Evolutionary conservation across 2,888 invertebrate genomes (phyloP), one percentile per base, ranked within the genome.

Genomic region (Synanthedon myopaeformis): DNA sequence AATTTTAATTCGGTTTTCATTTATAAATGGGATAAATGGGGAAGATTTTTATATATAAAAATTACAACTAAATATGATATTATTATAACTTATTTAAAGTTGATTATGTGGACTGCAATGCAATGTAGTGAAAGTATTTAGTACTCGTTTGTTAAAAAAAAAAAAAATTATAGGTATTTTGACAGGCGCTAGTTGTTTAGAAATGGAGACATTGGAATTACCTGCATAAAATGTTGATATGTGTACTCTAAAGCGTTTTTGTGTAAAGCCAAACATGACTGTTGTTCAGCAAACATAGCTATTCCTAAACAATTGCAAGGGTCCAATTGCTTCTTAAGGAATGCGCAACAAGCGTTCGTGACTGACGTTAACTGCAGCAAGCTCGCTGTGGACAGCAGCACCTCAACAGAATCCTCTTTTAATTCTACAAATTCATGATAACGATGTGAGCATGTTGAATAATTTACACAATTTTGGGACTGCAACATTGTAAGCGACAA

Each of bases 221-320:
- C 95, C 90, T 94, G 93, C 92, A 93, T 93, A 70, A 94, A 94
- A 81, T 93, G 89, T 76, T 93, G 92, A 60, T 94, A 93, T 50
- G 95, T 96, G 70, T 93, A 98, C 61, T 93, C 91, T 73, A 95
- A 92, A 58, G 97, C 96, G 67, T 93, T 90, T 68, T 92, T 91
- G 61, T 95, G 90, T 62, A 98, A 89, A 63, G 93, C 91, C 59
- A 90, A 86, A 78, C 97, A 97, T 53, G 95, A 93, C 78, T 96
- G 96, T 64, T 94, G 94, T 73, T 97, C 97, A 49, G 97, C 97
- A 86, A 98, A 98, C 74, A 96, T 90, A 57, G 95, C 92, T 72
- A 98, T 97, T 19, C 97, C 97, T 61, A 98, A 90, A 82, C 97
- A 97, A 79, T 98, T 98, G 67, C 96, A 96, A 0, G 97, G 97